Percentiles rank a stretch among this genome's conserved stretches.
These are phyloP conservation scores for Scalopus aquaticus DNA, from an alignment of 2,113 vertebrate genomes.

Conservation along the genomic window DNA sequence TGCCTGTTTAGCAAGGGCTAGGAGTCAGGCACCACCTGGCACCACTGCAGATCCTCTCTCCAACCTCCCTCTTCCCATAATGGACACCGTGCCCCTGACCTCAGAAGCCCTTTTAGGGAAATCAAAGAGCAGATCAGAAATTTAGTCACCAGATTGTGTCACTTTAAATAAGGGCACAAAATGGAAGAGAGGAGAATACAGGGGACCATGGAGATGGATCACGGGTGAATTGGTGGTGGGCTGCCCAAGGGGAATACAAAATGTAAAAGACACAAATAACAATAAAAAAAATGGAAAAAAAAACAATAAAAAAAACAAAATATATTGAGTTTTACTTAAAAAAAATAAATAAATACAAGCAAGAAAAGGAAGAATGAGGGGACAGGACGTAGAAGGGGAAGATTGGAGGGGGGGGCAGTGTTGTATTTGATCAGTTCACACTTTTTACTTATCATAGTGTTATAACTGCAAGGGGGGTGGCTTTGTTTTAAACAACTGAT, in stretches of 20 bases:
- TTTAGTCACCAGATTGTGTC: slow-evolving; percentile 34
- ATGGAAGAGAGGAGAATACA: no score
- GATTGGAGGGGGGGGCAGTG: not conserved
- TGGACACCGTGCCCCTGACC: no score
- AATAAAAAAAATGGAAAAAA: no score
- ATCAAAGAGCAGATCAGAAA: slow-evolving; percentile 38
- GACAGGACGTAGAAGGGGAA: not conserved
- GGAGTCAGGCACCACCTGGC: not conserved
- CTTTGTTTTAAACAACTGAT: not conserved
- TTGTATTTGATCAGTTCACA: not conserved
- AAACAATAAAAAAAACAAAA: no score
- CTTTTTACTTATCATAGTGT: not conserved
- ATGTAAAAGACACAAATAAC: no score
- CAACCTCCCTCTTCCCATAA: not conserved
- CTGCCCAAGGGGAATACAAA: no score
- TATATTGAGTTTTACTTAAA: no score
- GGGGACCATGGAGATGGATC: no score
- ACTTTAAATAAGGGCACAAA: no score
- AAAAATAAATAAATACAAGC: slow-evolving; percentile 4
- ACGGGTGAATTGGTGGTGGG: no score
- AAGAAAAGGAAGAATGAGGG: not conserved
- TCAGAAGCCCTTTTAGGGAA: slow-evolving; percentile 10
- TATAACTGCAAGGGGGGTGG: no score
- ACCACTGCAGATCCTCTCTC: not conserved
- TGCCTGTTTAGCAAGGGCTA: not conserved